Evolutionary conservation across 2,797 vertebrate species (phyloP), one percentile per base, ranked within the genome.

Genomic region (Poeciliopsis presidionis): DNA sequence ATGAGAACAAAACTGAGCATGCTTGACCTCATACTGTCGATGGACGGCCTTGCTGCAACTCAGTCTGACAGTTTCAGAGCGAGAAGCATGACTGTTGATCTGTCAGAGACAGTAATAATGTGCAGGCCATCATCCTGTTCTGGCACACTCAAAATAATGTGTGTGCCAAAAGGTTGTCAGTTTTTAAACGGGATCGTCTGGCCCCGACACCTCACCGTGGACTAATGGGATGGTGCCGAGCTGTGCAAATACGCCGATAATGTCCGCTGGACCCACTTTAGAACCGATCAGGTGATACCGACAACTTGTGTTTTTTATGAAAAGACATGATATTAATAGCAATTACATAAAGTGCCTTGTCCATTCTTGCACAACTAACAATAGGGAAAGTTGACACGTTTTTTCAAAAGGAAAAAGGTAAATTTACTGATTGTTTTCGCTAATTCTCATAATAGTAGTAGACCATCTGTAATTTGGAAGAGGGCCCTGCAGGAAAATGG

Each of bases 71-170:
- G 25, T 39, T n/a, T 57, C 25, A 43, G 36, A 57, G 53, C 33
- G 33, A 20, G 13, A 72, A 43, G 53, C 30, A 30, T 30, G n/a
- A 28, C 67, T 11, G 39, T 43, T 25, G 39, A 45, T 36, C 71
- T 33, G 16, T 73, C 49, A 55, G 72, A 73, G 49, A 55, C 33
- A 16, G 49, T 39, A 55, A 55, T 55, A 73, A 22, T 73, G 46
- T 73, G 47, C 30, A 30, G 7, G 14, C 47, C 46, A 72, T 36
- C 71, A 18, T 49, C 28, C 46, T 47, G 70, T 3, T 49, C 16
- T 22, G 47, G 30, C 39, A 7, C 30, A 8, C 49, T 25, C 36
- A 73, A 36, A 73, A 39, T 53, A 41, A 39, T 16, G 49, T 16
- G 49, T 39, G 13, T 8, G 72, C 16, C 47, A 73, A 47, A 72